Conservation (phyloP, 2,888 invertebrate genomes). For the Litoditis marina region DNA sequence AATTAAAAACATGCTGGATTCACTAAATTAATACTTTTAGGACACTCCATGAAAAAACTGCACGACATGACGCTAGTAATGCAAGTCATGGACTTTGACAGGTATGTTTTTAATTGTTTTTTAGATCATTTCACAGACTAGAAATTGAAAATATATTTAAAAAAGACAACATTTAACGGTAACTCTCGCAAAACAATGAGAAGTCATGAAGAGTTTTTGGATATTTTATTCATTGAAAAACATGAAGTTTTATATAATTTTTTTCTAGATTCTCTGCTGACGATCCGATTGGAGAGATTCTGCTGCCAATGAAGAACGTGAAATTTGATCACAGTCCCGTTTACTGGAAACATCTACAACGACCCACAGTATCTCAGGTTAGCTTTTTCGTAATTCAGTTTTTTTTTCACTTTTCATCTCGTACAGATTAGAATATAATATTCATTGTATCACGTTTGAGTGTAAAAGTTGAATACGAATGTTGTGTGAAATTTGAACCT, state of each 20-base stretch:
- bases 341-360: conserved; percentile 61
- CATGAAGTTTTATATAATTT: neutral
- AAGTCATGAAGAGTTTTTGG: no score
- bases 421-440: neutral
- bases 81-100: conserved; percentile 61
- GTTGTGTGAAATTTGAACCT: no score
- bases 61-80: conserved; percentile 60
- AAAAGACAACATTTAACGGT: no score
- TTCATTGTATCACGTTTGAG: no score
- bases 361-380: conserved; percentile 58
- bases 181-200: no score
- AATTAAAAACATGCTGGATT: no score
- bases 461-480: no score
- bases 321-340: conserved; percentile 59
- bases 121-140: neutral
- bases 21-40: conserved; percentile 36
- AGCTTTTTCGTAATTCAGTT: neutral
- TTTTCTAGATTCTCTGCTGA: conserved; percentile 51
- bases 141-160: no score
- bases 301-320: conserved; percentile 58
- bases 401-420: neutral
- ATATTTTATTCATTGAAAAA: no score
- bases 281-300: conserved; percentile 60
- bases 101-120: conserved; percentile 14
- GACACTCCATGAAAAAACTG: conserved; percentile 57